phyloP scores from a whole-genome alignment of 2,113 vertebrate genomes.

The Hoplias malabaricus region DNA sequence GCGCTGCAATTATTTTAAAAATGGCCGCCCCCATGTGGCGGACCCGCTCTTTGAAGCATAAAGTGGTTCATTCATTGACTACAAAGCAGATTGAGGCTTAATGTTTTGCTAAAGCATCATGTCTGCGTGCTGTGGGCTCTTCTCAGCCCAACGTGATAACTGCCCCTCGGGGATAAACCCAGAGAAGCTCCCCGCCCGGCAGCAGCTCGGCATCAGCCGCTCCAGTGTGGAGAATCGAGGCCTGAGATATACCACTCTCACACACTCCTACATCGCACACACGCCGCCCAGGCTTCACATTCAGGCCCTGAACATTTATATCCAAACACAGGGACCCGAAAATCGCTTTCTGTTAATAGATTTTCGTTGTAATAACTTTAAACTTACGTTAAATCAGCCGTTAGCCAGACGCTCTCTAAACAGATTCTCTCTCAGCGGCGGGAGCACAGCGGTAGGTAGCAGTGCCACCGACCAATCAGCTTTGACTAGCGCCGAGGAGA shows the following conservation, averaged over 20 bases:
- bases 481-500: neutral
- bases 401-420: slow-evolving; percentile 15
- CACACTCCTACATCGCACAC: neutral
- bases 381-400: slow-evolving; percentile 45
- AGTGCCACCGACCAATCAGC: slow-evolving; percentile 13
- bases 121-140: no score
- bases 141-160: no score
- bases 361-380: neutral
- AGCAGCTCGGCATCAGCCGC: neutral
- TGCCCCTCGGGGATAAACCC: no score
- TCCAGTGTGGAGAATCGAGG: slow-evolving; percentile 12
- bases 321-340: neutral
- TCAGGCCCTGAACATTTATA: neutral
- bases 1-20: no score
- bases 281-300: neutral
- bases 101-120: no score
- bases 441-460: slow-evolving; percentile 12
- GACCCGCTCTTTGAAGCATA: no score
- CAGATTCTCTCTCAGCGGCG: slow-evolving; percentile 20
- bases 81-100: no score
- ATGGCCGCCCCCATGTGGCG: no score
- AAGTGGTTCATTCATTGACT: no score
- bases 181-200: neutral
- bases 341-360: neutral
- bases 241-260: neutral